phyloP scores from a whole-genome alignment of 2,113 vertebrate species.

The Oncorhynchus tshawytscha region DNA sequence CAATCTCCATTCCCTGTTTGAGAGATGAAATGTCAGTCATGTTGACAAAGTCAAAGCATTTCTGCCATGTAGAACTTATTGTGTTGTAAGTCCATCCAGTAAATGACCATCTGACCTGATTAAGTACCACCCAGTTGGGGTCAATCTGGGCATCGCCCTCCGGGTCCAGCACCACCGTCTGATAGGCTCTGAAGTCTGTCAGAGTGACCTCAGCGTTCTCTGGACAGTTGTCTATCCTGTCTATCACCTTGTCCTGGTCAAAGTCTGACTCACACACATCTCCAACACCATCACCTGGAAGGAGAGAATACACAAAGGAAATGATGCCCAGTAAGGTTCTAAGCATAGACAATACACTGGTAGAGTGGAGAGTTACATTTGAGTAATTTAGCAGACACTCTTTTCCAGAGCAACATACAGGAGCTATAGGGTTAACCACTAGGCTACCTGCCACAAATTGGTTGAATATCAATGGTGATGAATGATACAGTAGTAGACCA shows the following conservation, averaged over 20 bases:
- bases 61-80: not conserved
- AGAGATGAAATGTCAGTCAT: not conserved
- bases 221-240: constrained; percentile 93
- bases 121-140: constrained; percentile 98
- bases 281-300: constrained; percentile 87
- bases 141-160: constrained; percentile 98
- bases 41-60: not conserved
- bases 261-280: constrained; percentile 94
- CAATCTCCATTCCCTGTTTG: constrained; percentile 96
- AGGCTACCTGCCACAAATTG: no score
- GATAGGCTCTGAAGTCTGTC: constrained; percentile 98
- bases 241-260: constrained; percentile 95
- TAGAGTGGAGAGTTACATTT: no score
- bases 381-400: no score
- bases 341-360: not conserved
- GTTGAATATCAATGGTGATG: no score
- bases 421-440: no score
- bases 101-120: constrained; percentile 77
- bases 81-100: not conserved
- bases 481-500: no score
- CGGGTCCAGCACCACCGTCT: constrained; percentile 95
- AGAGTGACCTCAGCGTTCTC: constrained; percentile 96
- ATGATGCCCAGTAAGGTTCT: not conserved
- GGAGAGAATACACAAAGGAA: not conserved
- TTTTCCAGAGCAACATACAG: no score